phyloP scores from a whole-genome alignment of 1,140 invertebrate genomes.

The Choristoneura fumiferana region DNA sequence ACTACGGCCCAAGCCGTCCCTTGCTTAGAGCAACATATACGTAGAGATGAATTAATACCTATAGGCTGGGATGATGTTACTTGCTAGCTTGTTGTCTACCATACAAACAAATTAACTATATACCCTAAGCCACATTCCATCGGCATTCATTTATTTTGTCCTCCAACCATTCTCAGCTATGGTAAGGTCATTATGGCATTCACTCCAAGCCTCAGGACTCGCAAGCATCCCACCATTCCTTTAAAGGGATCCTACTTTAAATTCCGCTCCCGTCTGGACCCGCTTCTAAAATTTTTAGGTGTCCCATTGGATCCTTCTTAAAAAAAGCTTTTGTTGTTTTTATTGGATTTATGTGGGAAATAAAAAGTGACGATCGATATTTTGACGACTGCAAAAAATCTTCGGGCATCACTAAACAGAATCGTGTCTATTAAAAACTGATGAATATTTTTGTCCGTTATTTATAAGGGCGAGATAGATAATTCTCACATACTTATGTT shows the following conservation, averaged over 20 bases:
- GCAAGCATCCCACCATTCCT: slow-evolving; percentile 42
- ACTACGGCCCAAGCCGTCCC: too few relatives aligned
- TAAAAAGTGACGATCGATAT: slow-evolving; percentile 8
- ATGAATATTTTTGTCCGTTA: too few relatives aligned
- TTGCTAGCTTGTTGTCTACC: too few relatives aligned
- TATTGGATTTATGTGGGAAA: slow-evolving; percentile 35
- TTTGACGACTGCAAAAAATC: slow-evolving; percentile 3
- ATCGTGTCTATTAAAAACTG: too few relatives aligned
- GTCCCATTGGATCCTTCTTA: slow-evolving; percentile 45
- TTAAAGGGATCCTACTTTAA: slow-evolving; percentile 60
- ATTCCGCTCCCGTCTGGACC: slow-evolving; percentile 57
- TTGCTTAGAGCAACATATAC: too few relatives aligned
- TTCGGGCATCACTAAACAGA: neutral
- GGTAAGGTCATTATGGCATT: slow-evolving; percentile 26
- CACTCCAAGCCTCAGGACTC: slow-evolving; percentile 14
- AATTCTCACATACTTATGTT: too few relatives aligned
- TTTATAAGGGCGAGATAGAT: too few relatives aligned
- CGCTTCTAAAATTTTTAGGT: slow-evolving; percentile 61
- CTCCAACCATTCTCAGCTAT: slow-evolving; percentile 16
- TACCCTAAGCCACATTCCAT: too few relatives aligned
- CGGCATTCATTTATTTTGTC: slow-evolving; percentile 12
- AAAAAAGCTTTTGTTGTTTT: slow-evolving; percentile 42
- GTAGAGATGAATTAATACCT: too few relatives aligned
- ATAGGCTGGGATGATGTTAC: too few relatives aligned
- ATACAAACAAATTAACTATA: too few relatives aligned